Base-by-base conservation (phyloP, 2,888 invertebrate species). In the Parnassius glacialis region DNA sequence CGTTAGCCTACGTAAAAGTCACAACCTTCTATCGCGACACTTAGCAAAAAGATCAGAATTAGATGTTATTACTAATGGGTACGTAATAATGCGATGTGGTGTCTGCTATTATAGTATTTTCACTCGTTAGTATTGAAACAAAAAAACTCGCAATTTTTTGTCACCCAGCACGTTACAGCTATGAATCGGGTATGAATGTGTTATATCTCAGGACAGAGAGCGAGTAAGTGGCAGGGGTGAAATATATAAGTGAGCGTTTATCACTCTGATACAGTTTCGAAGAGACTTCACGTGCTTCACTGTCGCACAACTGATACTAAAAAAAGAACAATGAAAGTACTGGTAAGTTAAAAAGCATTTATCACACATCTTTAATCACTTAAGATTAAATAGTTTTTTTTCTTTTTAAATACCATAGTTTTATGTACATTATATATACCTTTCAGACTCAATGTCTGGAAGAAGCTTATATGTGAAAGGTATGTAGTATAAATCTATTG, bases 241-340 rank as follows among this genome's bases (percentile, higher is more conserved):
- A 79, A 87, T 91, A 91, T 91, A 91, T 87, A 91, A 90, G 89
- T 80, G 78, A 81, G 82, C 87, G 89, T 74, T 7, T 34, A 89
- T 88, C 87, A 87, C 87, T 84, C 84, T 83, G 85, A 85, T 90
- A 90, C 86, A 91, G 90, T 90, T 88, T 84, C 84, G 84, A 79
- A 79, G 72, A 77, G 72, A 76, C 78, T 75, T 73, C 81, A 86
- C 87, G 88, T 88, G 85, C 83, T 78, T 80, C 83, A 77, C 74
- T 74, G 75, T 79, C 78, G 83, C 83, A 83, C 82, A 81, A 75
- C 73, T 70, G 70, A 68, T 72, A 79, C 77, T 70, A 79, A 71
- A 70, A 16, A 20, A 65, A 81, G 78, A 80, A 88, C 78, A 81
- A 91, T 91, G 91, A 91, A 90, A 79, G 73, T 89, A 67, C 83